Percentiles rank a stretch among this genome's conserved stretches.
phyloP scores from a whole-genome alignment of 2,113 vertebrate genomes.

The Epinephelus lanceolatus region DNA sequence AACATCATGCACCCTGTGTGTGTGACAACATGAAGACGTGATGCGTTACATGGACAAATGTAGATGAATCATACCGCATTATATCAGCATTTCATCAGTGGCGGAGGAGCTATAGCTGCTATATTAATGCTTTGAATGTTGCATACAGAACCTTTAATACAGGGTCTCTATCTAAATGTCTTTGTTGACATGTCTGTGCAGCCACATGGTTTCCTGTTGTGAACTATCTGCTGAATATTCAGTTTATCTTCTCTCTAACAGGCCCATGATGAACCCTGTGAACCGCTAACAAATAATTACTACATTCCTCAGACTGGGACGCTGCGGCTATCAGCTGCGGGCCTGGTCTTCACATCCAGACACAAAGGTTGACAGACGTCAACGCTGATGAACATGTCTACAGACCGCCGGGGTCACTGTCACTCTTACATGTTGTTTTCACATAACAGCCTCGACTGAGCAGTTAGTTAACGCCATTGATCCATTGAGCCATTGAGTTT shows the following conservation, averaged over 20 bases:
- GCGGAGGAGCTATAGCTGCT: no score
- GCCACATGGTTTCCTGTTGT: background rate
- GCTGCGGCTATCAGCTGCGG: slow-evolving; percentile 2
- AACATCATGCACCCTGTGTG: background rate
- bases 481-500: background rate
- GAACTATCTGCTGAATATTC: background rate
- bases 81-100: no score
- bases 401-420: no score
- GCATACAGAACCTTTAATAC: no score
- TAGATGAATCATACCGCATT: background rate
- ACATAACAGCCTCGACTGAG: background rate
- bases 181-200: background rate
- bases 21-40: slow-evolving; percentile 17
- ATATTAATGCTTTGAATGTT: no score
- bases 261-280: background rate
- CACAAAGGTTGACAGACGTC: slow-evolving; percentile 11
- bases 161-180: background rate
- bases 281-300: background rate
- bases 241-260: background rate
- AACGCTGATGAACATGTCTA: background rate
- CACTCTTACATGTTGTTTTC: background rate
- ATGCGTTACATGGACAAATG: background rate
- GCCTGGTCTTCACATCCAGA: background rate
- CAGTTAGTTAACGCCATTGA: slow-evolving; percentile 16
- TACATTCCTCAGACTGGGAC: slow-evolving; percentile 16